Evolutionary conservation across 2,888 invertebrate species (phyloP).

Genomic region (Beris morrisii): DNA sequence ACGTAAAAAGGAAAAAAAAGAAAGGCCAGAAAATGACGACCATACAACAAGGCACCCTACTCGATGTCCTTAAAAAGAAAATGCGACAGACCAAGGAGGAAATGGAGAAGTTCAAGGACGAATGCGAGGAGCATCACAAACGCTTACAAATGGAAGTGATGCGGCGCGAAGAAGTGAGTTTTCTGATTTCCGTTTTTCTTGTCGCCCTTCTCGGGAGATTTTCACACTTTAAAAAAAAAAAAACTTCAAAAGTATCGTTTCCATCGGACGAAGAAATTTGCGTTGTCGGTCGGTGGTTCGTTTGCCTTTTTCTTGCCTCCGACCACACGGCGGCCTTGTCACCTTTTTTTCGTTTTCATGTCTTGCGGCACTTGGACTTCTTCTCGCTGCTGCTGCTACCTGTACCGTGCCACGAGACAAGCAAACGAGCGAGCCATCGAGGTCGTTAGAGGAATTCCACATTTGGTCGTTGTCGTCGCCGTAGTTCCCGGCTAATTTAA

Average conservation of each 20-base stretch:
- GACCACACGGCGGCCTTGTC: slow-evolving; percentile 21
- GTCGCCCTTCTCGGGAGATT: no score
- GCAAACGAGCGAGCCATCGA: no score
- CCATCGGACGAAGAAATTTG: slow-evolving; percentile 5
- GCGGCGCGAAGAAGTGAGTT: slow-evolving; percentile 97
- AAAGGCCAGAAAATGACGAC: slow-evolving; percentile 68
- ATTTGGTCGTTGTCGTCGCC: no score
- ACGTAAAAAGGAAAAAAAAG: slow-evolving; percentile 18
- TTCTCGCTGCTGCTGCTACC: no score
- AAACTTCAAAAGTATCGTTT: slow-evolving; percentile 4
- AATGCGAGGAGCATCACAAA: slow-evolving; percentile 94
- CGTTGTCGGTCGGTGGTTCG: slow-evolving; percentile 5
- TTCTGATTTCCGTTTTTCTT: slow-evolving; percentile 1
- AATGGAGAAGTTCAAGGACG: slow-evolving; percentile 98
- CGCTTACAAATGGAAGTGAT: slow-evolving; percentile 93
- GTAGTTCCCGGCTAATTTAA: no score
- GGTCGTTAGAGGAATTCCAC: no score
- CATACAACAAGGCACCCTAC: slow-evolving; percentile 88
- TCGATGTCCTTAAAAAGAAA: slow-evolving; percentile 99
- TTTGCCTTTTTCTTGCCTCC: slow-evolving; percentile 19
- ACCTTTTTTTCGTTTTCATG: slow-evolving; percentile 4
- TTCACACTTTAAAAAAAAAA: no score
- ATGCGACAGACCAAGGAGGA: slow-evolving; percentile 99
- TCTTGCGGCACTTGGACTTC: no score
- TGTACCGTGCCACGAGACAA: no score